These are phyloP conservation scores for Epizoanthus scotinus DNA, from an alignment of 92 coral and sea anemone genomes.

Conservation along the genomic window DNA sequence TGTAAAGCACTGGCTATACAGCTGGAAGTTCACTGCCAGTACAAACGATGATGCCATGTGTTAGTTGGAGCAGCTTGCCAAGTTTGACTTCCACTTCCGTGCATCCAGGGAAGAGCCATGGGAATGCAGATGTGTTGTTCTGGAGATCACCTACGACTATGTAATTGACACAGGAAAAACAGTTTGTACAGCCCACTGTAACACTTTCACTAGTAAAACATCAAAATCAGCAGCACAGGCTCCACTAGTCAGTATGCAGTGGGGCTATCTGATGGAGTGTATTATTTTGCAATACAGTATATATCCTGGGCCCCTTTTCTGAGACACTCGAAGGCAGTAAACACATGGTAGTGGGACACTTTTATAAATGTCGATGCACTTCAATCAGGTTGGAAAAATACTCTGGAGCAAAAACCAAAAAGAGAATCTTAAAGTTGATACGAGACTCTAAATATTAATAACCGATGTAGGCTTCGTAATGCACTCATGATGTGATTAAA, in stretches of 20 bases:
- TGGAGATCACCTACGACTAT: slow-evolving; percentile 2
- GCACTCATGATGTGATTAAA: no score
- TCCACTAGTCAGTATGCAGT: slow-evolving; percentile 36
- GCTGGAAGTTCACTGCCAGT: slow-evolving; percentile 39
- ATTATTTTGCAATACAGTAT: slow-evolving; percentile 42
- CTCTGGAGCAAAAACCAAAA: no score
- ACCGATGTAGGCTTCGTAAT: no score
- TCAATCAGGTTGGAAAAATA: no score
- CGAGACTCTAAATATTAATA: no score
- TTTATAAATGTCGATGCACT: no score
- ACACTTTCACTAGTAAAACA: slow-evolving; percentile 22
- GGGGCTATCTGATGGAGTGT: slow-evolving; percentile 40
- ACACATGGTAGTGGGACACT: slow-evolving; percentile 40
- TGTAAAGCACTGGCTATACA: slow-evolving; percentile 44
- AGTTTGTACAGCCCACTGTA: slow-evolving; percentile 22
- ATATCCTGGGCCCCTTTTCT: slow-evolving; percentile 56
- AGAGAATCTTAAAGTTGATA: no score
- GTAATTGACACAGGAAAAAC: not conserved
- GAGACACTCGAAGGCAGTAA: slow-evolving; percentile 37
- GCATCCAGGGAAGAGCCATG: slow-evolving; percentile 46
- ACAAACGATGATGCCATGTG: slow-evolving; percentile 40
- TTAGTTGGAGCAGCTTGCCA: slow-evolving; percentile 34
- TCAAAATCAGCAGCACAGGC: slow-evolving; percentile 20
- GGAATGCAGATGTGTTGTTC: slow-evolving; percentile 50
- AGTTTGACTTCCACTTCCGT: slow-evolving; percentile 22